Base-by-base conservation (phyloP, 1,140 invertebrate genomes). In the Saccostrea glomerata region DNA sequence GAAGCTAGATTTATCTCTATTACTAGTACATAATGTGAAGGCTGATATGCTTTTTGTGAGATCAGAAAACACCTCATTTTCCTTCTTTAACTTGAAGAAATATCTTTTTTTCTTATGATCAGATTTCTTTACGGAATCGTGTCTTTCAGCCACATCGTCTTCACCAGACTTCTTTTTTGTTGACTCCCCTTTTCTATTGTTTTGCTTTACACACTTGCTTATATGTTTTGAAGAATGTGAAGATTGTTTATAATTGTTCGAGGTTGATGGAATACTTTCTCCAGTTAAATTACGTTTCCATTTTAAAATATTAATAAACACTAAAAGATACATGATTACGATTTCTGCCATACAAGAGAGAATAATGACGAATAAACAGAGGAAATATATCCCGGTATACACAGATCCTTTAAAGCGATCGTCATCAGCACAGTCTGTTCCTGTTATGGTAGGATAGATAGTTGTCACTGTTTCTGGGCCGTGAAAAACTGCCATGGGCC, bases 381-480 rank as follows among this genome's bases (percentile, higher is more conserved):
- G 25, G 30, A 85, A 85, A 36, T 60, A 85, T 6, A 63, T 56
- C 11, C 25, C 23, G 11, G 55, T 20, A 9, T 56, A 40, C 7
- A 85, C n/a, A 5, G 84, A 30, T 30, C 30, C 56, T 85, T 36
- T 60, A 30, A 60, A 85, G 12, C 30, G 56, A 2, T 85, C 84
- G 47, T 85, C 84, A 36, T 85, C 84, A 58, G 55, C 56, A 85
- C 84, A 85, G 56, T 85, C 84, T 63, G 9, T 63, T 20, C 84
- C 84, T 15, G 5, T 54, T 60, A 85, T 36, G 25, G n/a, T n/a
- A 3, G 47, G 17, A 85, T 56, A 30, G 0, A 20, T 23, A 60
- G 84, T 85, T 58, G 20, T 30, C 2, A 58, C 58, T 40, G n/a
- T 60, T 56, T 63, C 84, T 9, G 84, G 54, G 12, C 84, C 84